Evolutionary conservation across 2,113 vertebrate species (phyloP), one percentile per base, ranked within the genome.

Genomic region (Anser brachyrhynchus): DNA sequence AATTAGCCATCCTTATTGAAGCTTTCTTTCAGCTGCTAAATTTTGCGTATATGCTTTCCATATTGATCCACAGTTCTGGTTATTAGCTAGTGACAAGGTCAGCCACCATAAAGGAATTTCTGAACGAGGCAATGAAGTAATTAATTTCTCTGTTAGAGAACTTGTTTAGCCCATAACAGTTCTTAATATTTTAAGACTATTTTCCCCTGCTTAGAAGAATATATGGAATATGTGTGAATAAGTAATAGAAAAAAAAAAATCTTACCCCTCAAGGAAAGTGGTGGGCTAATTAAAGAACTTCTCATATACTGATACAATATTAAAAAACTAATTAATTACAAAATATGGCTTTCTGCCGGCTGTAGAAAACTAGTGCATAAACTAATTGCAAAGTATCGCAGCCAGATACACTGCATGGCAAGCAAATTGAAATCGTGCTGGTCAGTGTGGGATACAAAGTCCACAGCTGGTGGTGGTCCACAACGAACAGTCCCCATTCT

Each of bases 301-400:
- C 79, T 92, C 35, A 71, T 66, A 31, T 0, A 3, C 46, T n/a
- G 35, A 67, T 51, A 80, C 31, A 87, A 51, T 88, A 91, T 90
- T 83, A 58, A 91, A 93, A 95, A 35, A 19, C 31, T 75, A 89
- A 90, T 86, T 81, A 84, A 89, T 78, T 89, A 77, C 15, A 55
- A 93, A 84, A 52, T 4, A 7, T 46, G 28, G 35, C 11, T 90
- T 93, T 90, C 59, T 96, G 44, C n/a, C 67, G 65, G 41, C 65
- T 93, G 86, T 72, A 43, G 92, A 93, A 84, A 92, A 75, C 8
- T 3, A 7, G 13, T 31, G 22, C 33, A 73, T 44, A 62, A 77
- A 85, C 58, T 65, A 92, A 79, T 49, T 3, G 4, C 67, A 75
- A 83, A 12, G 21, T n/a, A 49, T 28, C 62, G 41, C 29, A 79